These are phyloP conservation scores for Portevinia maculata DNA, from an alignment of 2,888 invertebrate species.

Conservation along the genomic window DNA sequence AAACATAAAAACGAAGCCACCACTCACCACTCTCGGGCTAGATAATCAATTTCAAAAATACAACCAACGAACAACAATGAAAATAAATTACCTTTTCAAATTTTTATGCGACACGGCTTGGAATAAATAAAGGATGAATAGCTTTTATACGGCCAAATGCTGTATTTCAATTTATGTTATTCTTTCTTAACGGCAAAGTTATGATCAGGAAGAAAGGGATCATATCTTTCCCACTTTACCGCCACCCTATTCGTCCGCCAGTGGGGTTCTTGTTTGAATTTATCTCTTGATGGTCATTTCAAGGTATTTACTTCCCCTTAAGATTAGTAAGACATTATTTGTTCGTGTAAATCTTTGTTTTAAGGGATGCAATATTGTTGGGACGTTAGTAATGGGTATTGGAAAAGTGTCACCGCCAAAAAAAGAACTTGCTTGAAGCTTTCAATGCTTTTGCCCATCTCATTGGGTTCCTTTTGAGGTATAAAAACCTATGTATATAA, in stretches of 20 bases:
- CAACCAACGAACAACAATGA: constrained; percentile 9
- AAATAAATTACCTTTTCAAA: constrained; percentile 49
- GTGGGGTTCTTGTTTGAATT: constrained; percentile 5
- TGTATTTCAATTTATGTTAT: constrained; percentile 11
- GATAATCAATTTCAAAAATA: constrained; percentile 35
- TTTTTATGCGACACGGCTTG: constrained; percentile 9
- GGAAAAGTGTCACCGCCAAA: too few species aligned
- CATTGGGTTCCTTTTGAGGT: too few species aligned
- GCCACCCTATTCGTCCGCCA: too few species aligned
- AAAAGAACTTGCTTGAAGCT: too few species aligned
- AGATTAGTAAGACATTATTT: neutral
- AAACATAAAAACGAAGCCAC: constrained; percentile 1
- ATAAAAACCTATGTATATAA: too few species aligned
- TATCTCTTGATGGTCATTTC: constrained; percentile 13
- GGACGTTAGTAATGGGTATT: too few species aligned
- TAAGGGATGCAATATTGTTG: too few species aligned
- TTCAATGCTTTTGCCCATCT: too few species aligned
- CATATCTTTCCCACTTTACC: too few species aligned
- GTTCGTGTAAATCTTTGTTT: neutral
- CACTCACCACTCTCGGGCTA: constrained; percentile 25
- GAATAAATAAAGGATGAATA: constrained; percentile 36
- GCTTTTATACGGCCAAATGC: constrained; percentile 11
- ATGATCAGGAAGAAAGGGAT: too few species aligned
- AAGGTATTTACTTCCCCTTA: neutral
- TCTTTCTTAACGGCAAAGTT: too few species aligned